Percentiles rank a stretch among this genome's conserved stretches.
These are phyloP conservation scores for Oceanodroma leucorhoa DNA, from an alignment of 2,797 vertebrate genomes.

Conservation along the genomic window DNA sequence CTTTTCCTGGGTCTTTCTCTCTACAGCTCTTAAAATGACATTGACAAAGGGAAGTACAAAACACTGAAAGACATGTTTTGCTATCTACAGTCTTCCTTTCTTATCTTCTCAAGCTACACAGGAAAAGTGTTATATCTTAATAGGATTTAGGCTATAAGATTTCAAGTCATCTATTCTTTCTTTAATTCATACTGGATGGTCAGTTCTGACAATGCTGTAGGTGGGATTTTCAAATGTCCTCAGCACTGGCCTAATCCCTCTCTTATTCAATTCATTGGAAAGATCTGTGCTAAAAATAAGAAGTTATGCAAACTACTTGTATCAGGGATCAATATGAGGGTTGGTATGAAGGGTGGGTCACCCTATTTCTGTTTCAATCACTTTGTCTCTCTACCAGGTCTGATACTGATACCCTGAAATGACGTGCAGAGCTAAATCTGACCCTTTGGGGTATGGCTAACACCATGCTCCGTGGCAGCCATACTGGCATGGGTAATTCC, in stretches of 20 bases:
- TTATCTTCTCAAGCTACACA: constrained; percentile 1
- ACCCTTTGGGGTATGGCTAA: background rate
- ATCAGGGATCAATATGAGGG: background rate
- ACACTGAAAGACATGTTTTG: background rate
- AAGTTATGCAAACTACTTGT: background rate
- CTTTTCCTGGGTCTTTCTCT: background rate
- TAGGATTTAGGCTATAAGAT: background rate
- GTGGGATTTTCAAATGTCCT: background rate
- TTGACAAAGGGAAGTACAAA: background rate
- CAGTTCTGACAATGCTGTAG: background rate
- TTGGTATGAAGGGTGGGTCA: background rate
- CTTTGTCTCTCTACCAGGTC: background rate
- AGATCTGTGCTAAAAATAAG: background rate
- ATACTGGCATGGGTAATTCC: background rate
- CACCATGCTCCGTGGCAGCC: background rate
- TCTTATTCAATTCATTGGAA: background rate
- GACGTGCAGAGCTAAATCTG: background rate
- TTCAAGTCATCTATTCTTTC: background rate
- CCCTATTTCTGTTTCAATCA: background rate
- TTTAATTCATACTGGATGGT: background rate
- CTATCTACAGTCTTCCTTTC: background rate
- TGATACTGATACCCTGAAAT: background rate
- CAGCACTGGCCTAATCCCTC: background rate
- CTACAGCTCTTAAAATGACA: background rate
- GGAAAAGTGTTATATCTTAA: background rate